These are phyloP conservation scores for Octopus bimaculoides DNA, from an alignment of 1,140 invertebrate genomes.

Conservation along the genomic window DNA sequence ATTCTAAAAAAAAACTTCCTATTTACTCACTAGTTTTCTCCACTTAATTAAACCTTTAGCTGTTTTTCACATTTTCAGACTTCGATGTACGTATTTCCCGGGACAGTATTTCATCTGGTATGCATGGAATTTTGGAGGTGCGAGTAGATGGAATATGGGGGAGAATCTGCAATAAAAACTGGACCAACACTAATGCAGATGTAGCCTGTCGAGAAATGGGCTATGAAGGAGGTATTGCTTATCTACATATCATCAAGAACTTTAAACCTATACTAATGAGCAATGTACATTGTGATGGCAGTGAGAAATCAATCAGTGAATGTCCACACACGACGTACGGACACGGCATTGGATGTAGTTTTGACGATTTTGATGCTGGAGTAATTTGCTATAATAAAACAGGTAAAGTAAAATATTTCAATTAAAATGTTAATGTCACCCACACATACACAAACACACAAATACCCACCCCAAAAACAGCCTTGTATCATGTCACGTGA, in stretches of 20 bases:
- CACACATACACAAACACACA: no score
- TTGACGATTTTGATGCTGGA: slow-evolving; percentile 38
- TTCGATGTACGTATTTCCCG: slow-evolving; percentile 33
- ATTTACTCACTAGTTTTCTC: not conserved
- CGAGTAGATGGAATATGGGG: slow-evolving; percentile 42
- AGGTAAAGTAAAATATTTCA: slow-evolving; percentile 26
- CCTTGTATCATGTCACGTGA: not conserved
- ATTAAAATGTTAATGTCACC: not conserved
- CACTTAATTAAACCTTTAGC: not conserved
- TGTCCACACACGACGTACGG: slow-evolving; percentile 23
- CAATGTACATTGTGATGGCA: slow-evolving; percentile 28
- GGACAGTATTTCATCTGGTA: slow-evolving; percentile 26
- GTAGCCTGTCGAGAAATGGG: slow-evolving; percentile 40
- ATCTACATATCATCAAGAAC: slow-evolving; percentile 40
- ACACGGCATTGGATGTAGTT: slow-evolving; percentile 33
- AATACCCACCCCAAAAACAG: no score
- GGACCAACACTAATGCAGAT: slow-evolving; percentile 37
- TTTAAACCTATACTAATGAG: slow-evolving; percentile 35
- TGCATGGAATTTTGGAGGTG: slow-evolving; percentile 42
- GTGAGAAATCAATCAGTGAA: slow-evolving; percentile 24
- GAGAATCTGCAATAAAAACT: slow-evolving; percentile 38
- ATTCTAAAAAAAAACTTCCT: no score
- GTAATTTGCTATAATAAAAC: slow-evolving; percentile 39
- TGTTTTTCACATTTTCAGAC: slow-evolving; percentile 22
- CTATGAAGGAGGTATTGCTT: slow-evolving; percentile 34